Percentiles rank a stretch among this genome's conserved stretches.
phyloP scores from a whole-genome alignment of 2,888 invertebrate genomes.

The Eupeodes luniger region DNA sequence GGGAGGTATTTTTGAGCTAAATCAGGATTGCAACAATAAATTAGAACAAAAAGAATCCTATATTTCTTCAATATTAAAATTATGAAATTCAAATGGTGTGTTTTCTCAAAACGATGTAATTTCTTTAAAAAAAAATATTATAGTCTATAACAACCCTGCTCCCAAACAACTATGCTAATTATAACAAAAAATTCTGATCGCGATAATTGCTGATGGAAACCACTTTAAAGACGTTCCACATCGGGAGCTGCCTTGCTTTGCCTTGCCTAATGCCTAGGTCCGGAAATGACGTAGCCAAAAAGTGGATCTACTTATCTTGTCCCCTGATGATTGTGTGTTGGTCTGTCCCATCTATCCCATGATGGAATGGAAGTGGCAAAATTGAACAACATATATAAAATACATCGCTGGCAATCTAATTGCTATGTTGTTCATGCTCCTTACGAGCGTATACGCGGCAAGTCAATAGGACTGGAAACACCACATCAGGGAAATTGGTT shows the following conservation, averaged over 20 bases:
- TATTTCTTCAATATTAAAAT: too few relatives aligned
- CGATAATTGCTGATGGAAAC: conserved; percentile 53
- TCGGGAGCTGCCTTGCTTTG: conserved; percentile 33
- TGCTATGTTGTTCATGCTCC: conserved; percentile 49
- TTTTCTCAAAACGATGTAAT: too few relatives aligned
- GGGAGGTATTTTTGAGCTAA: too few relatives aligned
- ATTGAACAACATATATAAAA: conserved; percentile 27
- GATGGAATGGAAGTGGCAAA: conserved; percentile 7
- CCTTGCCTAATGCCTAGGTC: conserved; percentile 17
- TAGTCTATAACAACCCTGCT: not conserved
- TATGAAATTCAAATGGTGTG: too few relatives aligned
- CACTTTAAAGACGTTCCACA: conserved; percentile 64
- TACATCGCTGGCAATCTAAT: conserved; percentile 58
- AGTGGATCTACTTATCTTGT: conserved; percentile 62
- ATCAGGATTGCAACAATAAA: too few relatives aligned
- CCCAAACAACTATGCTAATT: not conserved
- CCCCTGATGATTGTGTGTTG: conserved; percentile 34
- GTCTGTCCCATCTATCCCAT: conserved; percentile 20
- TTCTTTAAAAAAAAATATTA: too few relatives aligned
- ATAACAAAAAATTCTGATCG: conserved; percentile 26
- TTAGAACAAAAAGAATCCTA: too few relatives aligned
- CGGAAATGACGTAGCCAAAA: conserved; percentile 74
- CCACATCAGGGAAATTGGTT: conserved; percentile 64
- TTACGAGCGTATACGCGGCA: not conserved
- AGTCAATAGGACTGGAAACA: conserved; percentile 23